Evolutionary conservation across 2,113 vertebrate genomes (phyloP).

Genomic region (Labeo catla): DNA sequence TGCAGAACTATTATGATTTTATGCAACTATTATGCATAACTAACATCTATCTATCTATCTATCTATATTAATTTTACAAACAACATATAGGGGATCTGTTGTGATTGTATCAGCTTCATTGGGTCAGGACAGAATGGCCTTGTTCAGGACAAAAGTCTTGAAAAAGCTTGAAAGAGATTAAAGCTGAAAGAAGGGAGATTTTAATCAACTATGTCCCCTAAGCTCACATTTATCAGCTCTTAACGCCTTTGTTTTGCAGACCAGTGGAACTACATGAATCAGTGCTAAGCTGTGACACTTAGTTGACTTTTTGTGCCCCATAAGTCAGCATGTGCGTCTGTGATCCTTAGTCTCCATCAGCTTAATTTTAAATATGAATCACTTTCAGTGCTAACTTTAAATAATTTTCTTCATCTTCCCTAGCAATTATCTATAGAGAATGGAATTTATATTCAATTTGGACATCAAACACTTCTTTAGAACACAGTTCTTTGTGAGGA

Average conservation of each 20-base stretch:
- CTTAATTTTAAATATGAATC: conserved; percentile 77
- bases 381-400: conserved; percentile 76
- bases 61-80: neutral
- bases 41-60: too few species aligned
- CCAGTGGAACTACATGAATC: conserved; percentile 16
- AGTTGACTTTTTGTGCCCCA: conserved; percentile 64
- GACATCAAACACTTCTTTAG: conserved; percentile 48
- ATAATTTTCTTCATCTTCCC: conserved; percentile 63
- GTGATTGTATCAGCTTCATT: neutral
- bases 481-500: conserved; percentile 46
- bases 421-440: conserved; percentile 62
- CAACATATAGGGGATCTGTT: neutral
- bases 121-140: conserved; percentile 29
- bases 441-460: conserved; percentile 59
- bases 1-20: too few species aligned
- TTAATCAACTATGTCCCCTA: conserved; percentile 3
- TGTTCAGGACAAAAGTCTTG: neutral
- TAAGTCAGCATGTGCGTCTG: conserved; percentile 71
- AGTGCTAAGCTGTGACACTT: neutral
- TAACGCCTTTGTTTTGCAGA: conserved; percentile 43
- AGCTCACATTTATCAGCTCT: conserved; percentile 22
- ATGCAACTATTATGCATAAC: too few species aligned
- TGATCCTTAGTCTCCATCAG: conserved; percentile 69
- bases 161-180: conserved; percentile 9
- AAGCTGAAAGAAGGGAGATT: conserved; percentile 25